Percentiles rank a stretch among this genome's conserved stretches.
Conservation (phyloP, 2,888 invertebrate species). For the Morpho helenor region DNA sequence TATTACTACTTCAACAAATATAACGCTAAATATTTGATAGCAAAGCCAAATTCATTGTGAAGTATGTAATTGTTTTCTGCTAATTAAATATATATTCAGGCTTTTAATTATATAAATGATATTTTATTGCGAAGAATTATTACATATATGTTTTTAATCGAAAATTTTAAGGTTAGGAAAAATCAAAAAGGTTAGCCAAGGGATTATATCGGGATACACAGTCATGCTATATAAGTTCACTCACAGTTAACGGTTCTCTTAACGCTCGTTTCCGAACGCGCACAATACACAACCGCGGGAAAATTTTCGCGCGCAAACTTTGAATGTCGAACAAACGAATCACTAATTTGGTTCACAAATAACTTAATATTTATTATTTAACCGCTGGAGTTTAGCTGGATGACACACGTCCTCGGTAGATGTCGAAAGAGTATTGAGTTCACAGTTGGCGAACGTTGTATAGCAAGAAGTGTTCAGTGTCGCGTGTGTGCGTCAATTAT, state of each 20-base stretch:
- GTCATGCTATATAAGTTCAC: slow-evolving; percentile 39
- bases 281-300: slow-evolving; percentile 43
- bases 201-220: slow-evolving; percentile 14
- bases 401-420: slow-evolving; percentile 62
- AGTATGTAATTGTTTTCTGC: too few relatives aligned
- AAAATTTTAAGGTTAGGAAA: neutral
- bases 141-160: too few relatives aligned
- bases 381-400: slow-evolving; percentile 52
- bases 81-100: too few relatives aligned
- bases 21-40: neutral
- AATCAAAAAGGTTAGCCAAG: neutral
- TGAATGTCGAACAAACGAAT: slow-evolving; percentile 42
- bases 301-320: slow-evolving; percentile 49
- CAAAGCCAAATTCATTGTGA: neutral
- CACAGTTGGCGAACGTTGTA: slow-evolving; percentile 58
- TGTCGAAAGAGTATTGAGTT: slow-evolving; percentile 71
- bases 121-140: too few relatives aligned
- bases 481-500: slow-evolving; percentile 70
- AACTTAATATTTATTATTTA: slow-evolving; percentile 7
- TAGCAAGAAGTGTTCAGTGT: slow-evolving; percentile 56
- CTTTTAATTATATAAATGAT: too few relatives aligned
- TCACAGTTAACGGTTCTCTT: slow-evolving; percentile 49
- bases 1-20: slow-evolving; percentile 19
- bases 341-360: slow-evolving; percentile 13
- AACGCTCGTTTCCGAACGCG: slow-evolving; percentile 42